A percentile compares a stretch with the other conserved stretches of the same genome.
Evolutionary conservation across 2,888 invertebrate genomes (phyloP).

Genomic region (Camptogramma bilineatum): DNA sequence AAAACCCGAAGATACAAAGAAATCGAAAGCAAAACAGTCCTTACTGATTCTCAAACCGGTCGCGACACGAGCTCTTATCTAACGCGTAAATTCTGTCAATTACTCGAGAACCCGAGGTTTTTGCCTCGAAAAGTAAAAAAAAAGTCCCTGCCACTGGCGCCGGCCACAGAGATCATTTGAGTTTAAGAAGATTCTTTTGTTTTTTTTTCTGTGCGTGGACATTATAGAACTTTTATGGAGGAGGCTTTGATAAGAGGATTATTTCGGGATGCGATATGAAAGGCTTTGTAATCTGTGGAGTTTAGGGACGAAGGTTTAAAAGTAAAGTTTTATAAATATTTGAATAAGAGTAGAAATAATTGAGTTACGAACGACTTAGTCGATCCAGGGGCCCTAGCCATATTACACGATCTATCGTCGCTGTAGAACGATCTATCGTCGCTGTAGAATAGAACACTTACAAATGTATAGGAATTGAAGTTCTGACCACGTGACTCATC

Average conservation of each 20-base stretch:
- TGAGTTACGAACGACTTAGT: no score
- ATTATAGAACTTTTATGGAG: constrained; percentile 62
- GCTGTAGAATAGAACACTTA: no score
- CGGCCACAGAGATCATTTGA: constrained; percentile 29
- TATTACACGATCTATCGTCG: no score
- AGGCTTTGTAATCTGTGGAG: neutral
- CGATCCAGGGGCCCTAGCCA: no score
- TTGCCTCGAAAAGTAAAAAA: constrained; percentile 37
- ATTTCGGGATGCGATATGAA: neutral
- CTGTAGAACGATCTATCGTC: no score
- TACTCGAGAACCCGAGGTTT: constrained; percentile 55
- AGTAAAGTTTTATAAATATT: neutral
- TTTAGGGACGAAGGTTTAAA: neutral
- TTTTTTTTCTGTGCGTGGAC: constrained; percentile 54
- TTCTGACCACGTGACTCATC: no score
- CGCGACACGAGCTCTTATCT: constrained; percentile 58
- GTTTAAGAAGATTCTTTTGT: constrained; percentile 60
- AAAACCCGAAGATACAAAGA: neutral
- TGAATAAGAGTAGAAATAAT: no score
- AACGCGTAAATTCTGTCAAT: constrained; percentile 75
- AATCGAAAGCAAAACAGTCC: constrained; percentile 4
- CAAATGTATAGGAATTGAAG: no score
- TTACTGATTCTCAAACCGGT: constrained; percentile 36
- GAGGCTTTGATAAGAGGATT: constrained; percentile 25
- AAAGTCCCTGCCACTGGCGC: constrained; percentile 5